These are phyloP conservation scores for Microplitis deprimator DNA, from an alignment of 2,888 invertebrate species.

Conservation along the genomic window DNA sequence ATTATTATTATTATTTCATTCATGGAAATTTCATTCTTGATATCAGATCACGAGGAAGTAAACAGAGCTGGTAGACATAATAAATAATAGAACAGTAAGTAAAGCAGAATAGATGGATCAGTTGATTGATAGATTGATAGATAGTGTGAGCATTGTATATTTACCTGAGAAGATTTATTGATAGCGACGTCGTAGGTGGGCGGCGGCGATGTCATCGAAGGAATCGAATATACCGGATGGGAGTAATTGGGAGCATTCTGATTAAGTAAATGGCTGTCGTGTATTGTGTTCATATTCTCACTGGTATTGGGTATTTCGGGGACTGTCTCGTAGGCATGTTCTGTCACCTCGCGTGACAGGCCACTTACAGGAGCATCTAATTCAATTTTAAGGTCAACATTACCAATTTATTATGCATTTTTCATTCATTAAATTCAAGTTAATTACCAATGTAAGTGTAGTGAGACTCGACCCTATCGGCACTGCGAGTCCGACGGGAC, in stretches of 20 bases:
- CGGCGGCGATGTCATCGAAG: constrained; percentile 69
- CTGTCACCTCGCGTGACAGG: not conserved
- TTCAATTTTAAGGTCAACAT: constrained; percentile 57
- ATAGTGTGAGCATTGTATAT: not conserved
- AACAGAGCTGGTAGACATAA: not conserved
- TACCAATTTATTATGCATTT: not conserved
- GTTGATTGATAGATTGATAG: not conserved
- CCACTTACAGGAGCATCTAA: constrained; percentile 58
- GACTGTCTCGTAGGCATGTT: constrained; percentile 59
- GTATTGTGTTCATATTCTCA: constrained; percentile 52
- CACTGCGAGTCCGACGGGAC: constrained; percentile 65
- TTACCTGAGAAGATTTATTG: constrained; percentile 67
- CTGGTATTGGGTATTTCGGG: constrained; percentile 58
- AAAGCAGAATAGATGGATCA: not conserved
- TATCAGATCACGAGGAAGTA: not conserved
- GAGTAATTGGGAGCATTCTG: constrained; percentile 53
- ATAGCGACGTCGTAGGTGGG: constrained; percentile 69
- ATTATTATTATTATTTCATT: not conserved
- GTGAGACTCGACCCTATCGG: constrained; percentile 66
- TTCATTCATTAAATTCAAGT: too few species aligned
- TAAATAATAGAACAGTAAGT: not conserved
- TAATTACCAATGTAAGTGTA: constrained; percentile 67
- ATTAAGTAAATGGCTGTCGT: constrained; percentile 45
- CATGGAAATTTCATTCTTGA: not conserved
- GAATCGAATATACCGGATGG: constrained; percentile 62